Conservation (phyloP, 2,113 vertebrate genomes). For the Dendrocopos noguchii region DNA sequence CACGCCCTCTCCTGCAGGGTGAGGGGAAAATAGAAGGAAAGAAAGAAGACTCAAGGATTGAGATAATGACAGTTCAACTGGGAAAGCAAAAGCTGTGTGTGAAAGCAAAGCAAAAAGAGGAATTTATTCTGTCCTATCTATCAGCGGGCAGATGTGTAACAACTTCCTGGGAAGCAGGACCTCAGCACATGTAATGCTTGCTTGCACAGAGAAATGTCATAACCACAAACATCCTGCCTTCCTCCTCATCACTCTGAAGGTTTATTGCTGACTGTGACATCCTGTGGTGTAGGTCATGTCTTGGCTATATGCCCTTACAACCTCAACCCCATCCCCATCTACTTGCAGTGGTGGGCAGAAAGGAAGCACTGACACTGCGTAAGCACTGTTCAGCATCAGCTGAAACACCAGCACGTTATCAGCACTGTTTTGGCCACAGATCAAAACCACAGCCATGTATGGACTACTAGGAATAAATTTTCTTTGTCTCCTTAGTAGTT, state of each 20-base stretch:
- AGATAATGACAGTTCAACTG: background rate
- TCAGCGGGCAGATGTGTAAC: background rate
- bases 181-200: background rate
- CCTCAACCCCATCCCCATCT: background rate
- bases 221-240: background rate
- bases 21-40: background rate
- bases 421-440: background rate
- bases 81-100: background rate
- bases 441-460: background rate
- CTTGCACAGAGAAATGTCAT: background rate
- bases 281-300: background rate
- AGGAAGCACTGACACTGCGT: background rate
- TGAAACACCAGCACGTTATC: background rate
- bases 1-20: background rate
- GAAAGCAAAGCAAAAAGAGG: background rate
- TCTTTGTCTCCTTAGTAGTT: background rate
- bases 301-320: background rate
- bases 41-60: accelerated
- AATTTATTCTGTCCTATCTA: background rate
- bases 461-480: background rate
- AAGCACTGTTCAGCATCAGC: background rate
- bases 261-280: background rate
- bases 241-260: background rate
- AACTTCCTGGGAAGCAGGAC: background rate
- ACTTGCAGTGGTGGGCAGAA: background rate